phyloP scores from a whole-genome alignment of 2,888 invertebrate genomes.

The Vandiemenella viatica region DNA sequence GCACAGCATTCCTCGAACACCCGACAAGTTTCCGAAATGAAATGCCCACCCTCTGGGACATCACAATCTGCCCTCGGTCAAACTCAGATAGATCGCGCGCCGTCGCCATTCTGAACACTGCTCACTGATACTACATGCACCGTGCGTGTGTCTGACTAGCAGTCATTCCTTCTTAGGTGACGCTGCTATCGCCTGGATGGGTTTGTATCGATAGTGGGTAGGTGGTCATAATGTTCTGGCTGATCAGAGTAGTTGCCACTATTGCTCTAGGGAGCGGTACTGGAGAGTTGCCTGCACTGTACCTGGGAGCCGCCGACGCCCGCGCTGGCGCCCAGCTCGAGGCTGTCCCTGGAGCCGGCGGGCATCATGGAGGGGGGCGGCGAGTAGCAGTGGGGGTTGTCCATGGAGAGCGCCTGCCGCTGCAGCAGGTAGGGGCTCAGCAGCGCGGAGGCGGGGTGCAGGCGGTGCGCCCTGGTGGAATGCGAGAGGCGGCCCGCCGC shows the following conservation, averaged over 20 bases:
- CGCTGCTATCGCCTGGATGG: too few species aligned
- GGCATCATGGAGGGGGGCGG: conserved; percentile 19
- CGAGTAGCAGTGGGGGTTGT: conserved; percentile 35
- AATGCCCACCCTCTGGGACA: too few species aligned
- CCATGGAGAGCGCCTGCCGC: conserved; percentile 69
- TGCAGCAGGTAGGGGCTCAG: conserved; percentile 47
- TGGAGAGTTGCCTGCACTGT: not conserved
- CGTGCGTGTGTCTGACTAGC: too few species aligned
- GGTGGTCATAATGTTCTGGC: not conserved
- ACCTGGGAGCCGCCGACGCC: conserved; percentile 16
- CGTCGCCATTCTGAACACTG: too few species aligned
- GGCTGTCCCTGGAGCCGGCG: conserved; percentile 33
- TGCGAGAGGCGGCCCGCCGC: conserved; percentile 1
- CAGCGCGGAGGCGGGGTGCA: conserved; percentile 24
- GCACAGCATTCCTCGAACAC: too few species aligned
- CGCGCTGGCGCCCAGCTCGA: conserved; percentile 26
- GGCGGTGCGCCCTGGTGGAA: not conserved
- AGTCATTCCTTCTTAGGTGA: too few species aligned
- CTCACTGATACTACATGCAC: too few species aligned
- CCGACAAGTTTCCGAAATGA: too few species aligned
- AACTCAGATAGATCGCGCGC: too few species aligned
- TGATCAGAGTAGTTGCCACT: too few species aligned
- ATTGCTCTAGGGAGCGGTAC: too few species aligned
- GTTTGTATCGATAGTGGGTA: not conserved
- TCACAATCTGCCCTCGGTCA: too few species aligned